Conservation (phyloP, 2,797 vertebrate genomes). For the Sebastes jordani region DNA sequence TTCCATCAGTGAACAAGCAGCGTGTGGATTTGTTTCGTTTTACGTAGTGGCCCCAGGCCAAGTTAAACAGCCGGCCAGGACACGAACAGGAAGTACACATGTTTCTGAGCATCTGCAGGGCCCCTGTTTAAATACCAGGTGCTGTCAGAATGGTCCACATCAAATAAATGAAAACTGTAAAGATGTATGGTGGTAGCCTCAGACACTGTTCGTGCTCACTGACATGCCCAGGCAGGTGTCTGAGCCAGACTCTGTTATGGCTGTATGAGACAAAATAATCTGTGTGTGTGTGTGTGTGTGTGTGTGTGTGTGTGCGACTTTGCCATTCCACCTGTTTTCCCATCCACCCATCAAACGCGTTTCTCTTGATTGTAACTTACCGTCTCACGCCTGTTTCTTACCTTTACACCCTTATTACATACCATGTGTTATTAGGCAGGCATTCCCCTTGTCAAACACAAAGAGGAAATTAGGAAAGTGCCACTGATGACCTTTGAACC, state of each 20-base stretch:
- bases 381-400: not conserved
- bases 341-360: not conserved
- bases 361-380: not conserved
- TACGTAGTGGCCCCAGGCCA: not conserved
- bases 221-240: slow-evolving; percentile 45
- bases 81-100: slow-evolving; percentile 19
- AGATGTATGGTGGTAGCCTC: slow-evolving; percentile 19
- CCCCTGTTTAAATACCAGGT: slow-evolving; percentile 31
- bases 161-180: slow-evolving; percentile 27
- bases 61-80: slow-evolving; percentile 2
- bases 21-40: not conserved
- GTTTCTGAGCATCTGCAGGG: slow-evolving; percentile 22
- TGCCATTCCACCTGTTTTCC: not conserved
- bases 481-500: slow-evolving; percentile 20
- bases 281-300: not conserved
- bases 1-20: not conserved
- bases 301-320: not conserved
- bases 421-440: not conserved
- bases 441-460: not conserved
- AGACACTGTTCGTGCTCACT: not conserved
- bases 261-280: slow-evolving; percentile 18
- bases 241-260: slow-evolving; percentile 35
- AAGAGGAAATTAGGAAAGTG: slow-evolving; percentile 18
- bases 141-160: slow-evolving; percentile 18
- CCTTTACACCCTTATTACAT: not conserved